Evolutionary conservation across 2,113 vertebrate genomes (phyloP).

Genomic region (Dermatemys mawii): DNA sequence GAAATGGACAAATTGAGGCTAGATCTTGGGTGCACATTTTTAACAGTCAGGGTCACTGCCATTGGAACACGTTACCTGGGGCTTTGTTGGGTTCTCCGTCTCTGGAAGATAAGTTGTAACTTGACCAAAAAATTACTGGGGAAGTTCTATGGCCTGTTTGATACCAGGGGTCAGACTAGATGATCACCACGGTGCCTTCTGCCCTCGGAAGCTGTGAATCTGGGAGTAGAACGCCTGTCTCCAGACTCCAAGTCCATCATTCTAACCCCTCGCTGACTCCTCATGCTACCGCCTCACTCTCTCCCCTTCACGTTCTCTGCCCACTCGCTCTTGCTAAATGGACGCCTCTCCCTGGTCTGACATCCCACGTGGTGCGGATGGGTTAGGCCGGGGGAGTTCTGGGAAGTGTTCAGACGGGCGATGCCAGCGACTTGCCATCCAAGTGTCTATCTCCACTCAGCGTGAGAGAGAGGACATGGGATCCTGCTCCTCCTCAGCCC

Average conservation of each 20-base stretch:
- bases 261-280: neutral
- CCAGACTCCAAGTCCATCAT: accelerated
- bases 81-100: accelerated
- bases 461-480: neutral
- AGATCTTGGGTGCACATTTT: neutral
- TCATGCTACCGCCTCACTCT: neutral
- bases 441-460: neutral
- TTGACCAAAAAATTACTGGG: neutral
- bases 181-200: neutral
- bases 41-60: neutral
- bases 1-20: neutral
- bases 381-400: neutral
- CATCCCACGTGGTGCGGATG: neutral
- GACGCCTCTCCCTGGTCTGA: neutral
- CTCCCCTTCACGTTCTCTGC: neutral
- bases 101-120: neutral
- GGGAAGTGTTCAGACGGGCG: neutral
- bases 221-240: neutral
- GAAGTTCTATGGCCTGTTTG: neutral
- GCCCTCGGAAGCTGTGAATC: accelerated
- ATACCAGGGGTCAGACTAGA: neutral
- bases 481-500: neutral
- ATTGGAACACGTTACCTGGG: neutral
- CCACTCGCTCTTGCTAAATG: neutral
- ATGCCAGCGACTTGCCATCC: neutral